A percentile compares a stretch with the other conserved stretches of the same genome.
Conservation (phyloP, 2,888 invertebrate genomes). For the Catocala fraxini region DNA sequence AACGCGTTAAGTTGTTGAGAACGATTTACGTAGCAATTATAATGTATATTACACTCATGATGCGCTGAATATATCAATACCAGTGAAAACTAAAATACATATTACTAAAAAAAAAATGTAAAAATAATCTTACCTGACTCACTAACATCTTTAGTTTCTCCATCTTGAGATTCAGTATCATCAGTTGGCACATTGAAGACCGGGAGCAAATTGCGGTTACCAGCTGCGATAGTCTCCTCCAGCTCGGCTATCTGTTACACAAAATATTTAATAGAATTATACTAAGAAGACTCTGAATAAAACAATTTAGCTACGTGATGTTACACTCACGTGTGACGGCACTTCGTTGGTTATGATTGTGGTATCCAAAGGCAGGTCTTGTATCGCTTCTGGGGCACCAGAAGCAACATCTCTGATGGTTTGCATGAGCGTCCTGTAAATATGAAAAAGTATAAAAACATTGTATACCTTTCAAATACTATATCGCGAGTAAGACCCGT, state of each 20-base stretch:
- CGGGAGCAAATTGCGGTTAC: constrained; percentile 90
- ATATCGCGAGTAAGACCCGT: no score
- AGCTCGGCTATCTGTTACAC: constrained; percentile 76
- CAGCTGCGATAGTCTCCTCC: constrained; percentile 85
- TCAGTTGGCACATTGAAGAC: constrained; percentile 81
- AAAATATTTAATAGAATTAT: neutral
- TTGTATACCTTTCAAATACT: no score
- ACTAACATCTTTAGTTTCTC: constrained; percentile 70
- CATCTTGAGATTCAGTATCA: constrained; percentile 58
- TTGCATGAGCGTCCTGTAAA: constrained; percentile 70
- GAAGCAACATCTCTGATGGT: constrained; percentile 74
- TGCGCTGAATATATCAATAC: no score
- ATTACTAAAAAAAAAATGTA: no score
- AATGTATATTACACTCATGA: no score
- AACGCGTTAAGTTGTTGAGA: no score
- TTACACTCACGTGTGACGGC: constrained; percentile 76
- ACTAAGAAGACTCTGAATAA: no score
- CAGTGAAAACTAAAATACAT: no score
- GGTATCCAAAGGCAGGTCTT: constrained; percentile 76
- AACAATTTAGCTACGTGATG: no score
- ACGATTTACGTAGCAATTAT: no score
- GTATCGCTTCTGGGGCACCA: constrained; percentile 69
- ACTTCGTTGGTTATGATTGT: constrained; percentile 64
- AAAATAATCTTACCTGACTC: constrained; percentile 64
- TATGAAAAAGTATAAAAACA: no score